Evolutionary conservation across 2,888 invertebrate species (phyloP).

Genomic region (Cordylochernes scorpioides): DNA sequence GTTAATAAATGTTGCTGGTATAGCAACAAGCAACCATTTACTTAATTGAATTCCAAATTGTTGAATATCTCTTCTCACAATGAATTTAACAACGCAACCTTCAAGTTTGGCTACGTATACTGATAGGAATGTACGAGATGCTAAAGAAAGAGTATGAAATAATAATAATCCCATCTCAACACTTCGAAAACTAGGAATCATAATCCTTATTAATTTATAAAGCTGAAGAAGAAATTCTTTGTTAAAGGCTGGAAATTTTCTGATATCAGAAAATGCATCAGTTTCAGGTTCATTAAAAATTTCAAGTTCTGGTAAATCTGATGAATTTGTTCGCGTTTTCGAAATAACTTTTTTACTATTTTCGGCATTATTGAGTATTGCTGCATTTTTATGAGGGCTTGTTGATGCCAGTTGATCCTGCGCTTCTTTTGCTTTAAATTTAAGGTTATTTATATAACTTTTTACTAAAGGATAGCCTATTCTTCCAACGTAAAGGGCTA

Average conservation of each 20-base stretch:
- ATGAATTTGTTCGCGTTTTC: background rate
- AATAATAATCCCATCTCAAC: slow-evolving; percentile 48
- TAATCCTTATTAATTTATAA: slow-evolving; percentile 44
- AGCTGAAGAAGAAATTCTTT: slow-evolving; percentile 37
- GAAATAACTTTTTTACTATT: background rate
- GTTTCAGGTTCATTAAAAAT: background rate
- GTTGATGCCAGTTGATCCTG: slow-evolving; percentile 20
- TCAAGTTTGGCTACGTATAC: slow-evolving; percentile 89
- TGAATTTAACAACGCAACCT: slow-evolving; percentile 73
- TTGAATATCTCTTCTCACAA: slow-evolving; percentile 48
- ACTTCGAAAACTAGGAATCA: slow-evolving; percentile 55
- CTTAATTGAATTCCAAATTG: slow-evolving; percentile 48
- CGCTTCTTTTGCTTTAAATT: slow-evolving; percentile 16
- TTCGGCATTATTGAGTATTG: slow-evolving; percentile 1
- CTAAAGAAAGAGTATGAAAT: slow-evolving; percentile 59
- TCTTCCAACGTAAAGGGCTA: slow-evolving; percentile 33
- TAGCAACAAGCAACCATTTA: slow-evolving; percentile 79
- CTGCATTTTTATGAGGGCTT: slow-evolving; percentile 7
- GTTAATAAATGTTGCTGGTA: slow-evolving; percentile 92
- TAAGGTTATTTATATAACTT: slow-evolving; percentile 7
- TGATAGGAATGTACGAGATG: slow-evolving; percentile 80
- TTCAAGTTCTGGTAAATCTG: background rate
- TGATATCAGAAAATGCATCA: slow-evolving; percentile 5
- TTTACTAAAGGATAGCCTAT: slow-evolving; percentile 32
- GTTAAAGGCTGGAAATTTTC: slow-evolving; percentile 21